These are phyloP conservation scores for Psilanteris sp. DNA, from an alignment of 1,140 invertebrate species.

Conservation along the genomic window DNA sequence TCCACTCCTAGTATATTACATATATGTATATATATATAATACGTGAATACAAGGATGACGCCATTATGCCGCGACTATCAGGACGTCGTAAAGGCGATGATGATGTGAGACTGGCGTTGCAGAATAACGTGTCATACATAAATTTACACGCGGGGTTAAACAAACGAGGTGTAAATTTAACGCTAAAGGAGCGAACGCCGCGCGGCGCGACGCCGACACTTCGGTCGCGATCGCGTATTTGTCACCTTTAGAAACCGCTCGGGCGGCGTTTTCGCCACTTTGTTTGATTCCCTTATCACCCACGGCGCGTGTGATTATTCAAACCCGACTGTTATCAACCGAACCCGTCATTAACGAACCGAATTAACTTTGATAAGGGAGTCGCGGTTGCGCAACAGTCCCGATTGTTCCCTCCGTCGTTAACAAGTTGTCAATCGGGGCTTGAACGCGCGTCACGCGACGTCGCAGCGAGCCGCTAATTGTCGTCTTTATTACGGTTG, in stretches of 20 bases:
- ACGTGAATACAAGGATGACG: slow-evolving; percentile 51
- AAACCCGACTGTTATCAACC: too few relatives aligned
- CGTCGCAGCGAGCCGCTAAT: too few relatives aligned
- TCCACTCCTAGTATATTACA: too few relatives aligned
- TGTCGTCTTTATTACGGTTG: too few relatives aligned
- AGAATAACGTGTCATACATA: slow-evolving; percentile 59
- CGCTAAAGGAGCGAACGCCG: not conserved
- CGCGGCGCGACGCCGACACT: slow-evolving; percentile 5
- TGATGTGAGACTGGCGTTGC: slow-evolving; percentile 51
- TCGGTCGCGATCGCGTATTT: slow-evolving; percentile 17
- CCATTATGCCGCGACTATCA: slow-evolving; percentile 61
- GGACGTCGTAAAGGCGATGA: slow-evolving; percentile 56
- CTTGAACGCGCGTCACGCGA: too few relatives aligned
- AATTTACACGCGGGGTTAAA: slow-evolving; percentile 58
- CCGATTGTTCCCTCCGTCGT: too few relatives aligned
- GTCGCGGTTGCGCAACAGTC: too few relatives aligned
- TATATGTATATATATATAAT: too few relatives aligned
- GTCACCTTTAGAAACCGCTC: slow-evolving; percentile 13
- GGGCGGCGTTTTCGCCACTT: slow-evolving; percentile 2
- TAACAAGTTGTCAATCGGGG: too few relatives aligned
- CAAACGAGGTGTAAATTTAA: slow-evolving; percentile 53
- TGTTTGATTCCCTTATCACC: slow-evolving; percentile 6
- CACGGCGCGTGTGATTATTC: too few relatives aligned
- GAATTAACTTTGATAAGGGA: too few relatives aligned
- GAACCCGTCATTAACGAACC: too few relatives aligned